Evolutionary conservation across 2,113 vertebrate genomes (phyloP), one percentile per base, ranked within the genome.

Genomic region (Phocoena phocoena): DNA sequence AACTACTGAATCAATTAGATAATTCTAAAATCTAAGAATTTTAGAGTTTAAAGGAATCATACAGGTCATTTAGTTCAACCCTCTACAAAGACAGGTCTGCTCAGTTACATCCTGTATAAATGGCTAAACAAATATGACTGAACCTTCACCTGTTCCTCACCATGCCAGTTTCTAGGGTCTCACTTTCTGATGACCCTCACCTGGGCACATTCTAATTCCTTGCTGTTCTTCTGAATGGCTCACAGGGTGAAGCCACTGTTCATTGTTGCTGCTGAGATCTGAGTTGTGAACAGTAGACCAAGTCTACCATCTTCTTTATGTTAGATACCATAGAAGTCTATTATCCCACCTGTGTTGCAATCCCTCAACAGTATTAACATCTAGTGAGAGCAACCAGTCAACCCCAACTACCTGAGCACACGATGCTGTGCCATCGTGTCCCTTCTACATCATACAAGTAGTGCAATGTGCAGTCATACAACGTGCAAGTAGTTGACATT

Each of bases 1-100:
- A 96, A 4, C 26, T 68, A 38, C 33, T 36, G 53, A 94, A 82
- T 95, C 62, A 82, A 60, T 60, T 44, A 44, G 20, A 73, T 90
- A 88, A 87, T 81, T 90, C 68, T 84, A 62, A 67, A 93, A 31
- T 89, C 71, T 88, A 58, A 62, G 70, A 79, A 81, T 36, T 41
- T 93, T 63, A 21, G 17, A 90, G 28, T 63, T 96, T 73, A 63
- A 91, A 85, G 50, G 41, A 55, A 80, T 18, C 41, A 13, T 36
- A 11, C 8, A 77, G 10, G 50, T 6, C 15, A n/a, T 71, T 77
- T 50, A 8, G 2, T 20, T 53, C 50, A 58, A 41, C 8, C 31
- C 14, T 68, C 41, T 60, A 13, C 1, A 2, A 18, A 23, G 15
- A 25, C 10, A 23, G 12, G 21, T 38, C 36, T 47, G 6, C 36